phyloP scores from a whole-genome alignment of 2,113 vertebrate species.

The Ailuropoda melanoleuca region DNA sequence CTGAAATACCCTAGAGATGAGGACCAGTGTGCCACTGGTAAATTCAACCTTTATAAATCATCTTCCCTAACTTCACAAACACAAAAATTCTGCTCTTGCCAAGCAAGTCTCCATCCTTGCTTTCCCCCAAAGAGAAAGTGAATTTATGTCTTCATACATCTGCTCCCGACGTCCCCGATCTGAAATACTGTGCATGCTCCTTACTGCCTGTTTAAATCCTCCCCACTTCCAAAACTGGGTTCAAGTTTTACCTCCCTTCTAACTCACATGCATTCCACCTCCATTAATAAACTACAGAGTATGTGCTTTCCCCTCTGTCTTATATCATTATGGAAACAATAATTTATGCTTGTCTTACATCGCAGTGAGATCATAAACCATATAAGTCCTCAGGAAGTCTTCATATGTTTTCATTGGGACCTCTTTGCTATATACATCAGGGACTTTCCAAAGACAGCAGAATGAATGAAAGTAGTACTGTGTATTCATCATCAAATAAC shows the following conservation, averaged over 20 bases:
- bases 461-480: background rate
- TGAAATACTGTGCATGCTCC: background rate
- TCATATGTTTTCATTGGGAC: background rate
- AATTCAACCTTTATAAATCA: background rate
- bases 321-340: conserved; percentile 14
- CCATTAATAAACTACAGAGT: background rate
- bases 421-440: background rate
- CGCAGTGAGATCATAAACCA: background rate
- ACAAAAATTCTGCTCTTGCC: background rate
- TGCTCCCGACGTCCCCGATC: background rate
- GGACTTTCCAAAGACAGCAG: background rate
- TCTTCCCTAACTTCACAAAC: background rate
- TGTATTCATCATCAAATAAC: background rate
- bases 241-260: background rate
- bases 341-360: background rate
- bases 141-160: background rate
- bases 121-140: background rate
- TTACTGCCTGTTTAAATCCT: background rate
- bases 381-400: background rate
- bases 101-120: background rate
- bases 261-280: background rate
- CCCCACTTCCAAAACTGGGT: background rate
- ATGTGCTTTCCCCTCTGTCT: background rate
- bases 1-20: background rate
- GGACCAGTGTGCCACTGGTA: background rate